Percentiles rank a stretch among this genome's conserved stretches.
Conservation (phyloP, 2,797 vertebrate species). For the Avahi laniger region DNA sequence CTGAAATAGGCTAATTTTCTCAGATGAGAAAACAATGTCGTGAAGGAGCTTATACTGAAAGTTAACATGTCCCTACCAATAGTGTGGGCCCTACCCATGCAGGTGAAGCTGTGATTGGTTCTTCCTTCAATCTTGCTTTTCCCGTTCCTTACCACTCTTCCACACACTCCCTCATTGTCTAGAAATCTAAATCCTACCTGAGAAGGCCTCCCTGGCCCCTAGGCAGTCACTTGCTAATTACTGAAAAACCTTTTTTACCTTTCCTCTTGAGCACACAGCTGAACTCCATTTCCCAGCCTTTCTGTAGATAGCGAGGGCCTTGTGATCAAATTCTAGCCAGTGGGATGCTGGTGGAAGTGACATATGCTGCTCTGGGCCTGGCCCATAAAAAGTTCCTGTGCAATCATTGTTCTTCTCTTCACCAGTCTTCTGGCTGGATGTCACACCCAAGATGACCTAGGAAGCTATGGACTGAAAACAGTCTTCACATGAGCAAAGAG, state of each 20-base stretch:
- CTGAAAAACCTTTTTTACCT: background rate
- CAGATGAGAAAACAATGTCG: background rate
- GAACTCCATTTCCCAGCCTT: background rate
- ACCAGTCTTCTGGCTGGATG: background rate
- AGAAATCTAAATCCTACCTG: background rate
- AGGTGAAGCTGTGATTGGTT: background rate
- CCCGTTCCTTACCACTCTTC: background rate
- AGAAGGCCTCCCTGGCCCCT: background rate
- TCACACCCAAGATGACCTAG: background rate
- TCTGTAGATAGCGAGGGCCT: background rate
- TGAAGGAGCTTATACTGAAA: background rate
- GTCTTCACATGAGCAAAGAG: background rate
- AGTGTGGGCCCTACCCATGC: background rate
- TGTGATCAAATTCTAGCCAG: background rate
- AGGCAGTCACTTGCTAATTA: background rate
- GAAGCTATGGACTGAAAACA: background rate
- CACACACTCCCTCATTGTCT: background rate
- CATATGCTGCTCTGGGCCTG: background rate
- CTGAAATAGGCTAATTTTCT: constrained; percentile 1
- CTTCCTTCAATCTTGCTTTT: background rate
- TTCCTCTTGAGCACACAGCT: background rate
- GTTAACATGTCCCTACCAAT: background rate
- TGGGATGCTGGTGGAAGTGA: background rate
- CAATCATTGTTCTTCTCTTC: background rate
- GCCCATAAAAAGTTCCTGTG: background rate